phyloP scores from a whole-genome alignment of 92 coral and sea anemone species.

The Scolanthus callimorphus region DNA sequence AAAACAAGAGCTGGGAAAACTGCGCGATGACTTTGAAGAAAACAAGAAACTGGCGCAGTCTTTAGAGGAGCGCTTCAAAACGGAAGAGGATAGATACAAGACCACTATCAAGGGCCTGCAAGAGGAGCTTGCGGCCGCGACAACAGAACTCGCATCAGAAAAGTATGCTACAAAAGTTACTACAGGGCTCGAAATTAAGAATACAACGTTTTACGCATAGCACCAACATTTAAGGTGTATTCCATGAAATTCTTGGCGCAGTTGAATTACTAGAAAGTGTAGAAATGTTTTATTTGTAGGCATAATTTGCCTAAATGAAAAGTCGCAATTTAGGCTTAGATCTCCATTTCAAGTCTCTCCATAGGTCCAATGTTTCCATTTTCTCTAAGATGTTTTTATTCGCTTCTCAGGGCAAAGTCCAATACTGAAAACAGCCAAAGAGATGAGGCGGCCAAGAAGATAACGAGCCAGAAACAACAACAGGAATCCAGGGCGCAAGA shows the following conservation, averaged over 20 bases:
- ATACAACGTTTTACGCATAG: too few species aligned
- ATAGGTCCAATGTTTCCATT: too few species aligned
- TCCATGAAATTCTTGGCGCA: too few species aligned
- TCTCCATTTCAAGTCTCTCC: too few species aligned
- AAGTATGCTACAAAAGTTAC: conserved; percentile 53
- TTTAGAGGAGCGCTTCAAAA: conserved; percentile 34
- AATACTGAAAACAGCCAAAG: conserved; percentile 39
- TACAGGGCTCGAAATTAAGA: too few species aligned
- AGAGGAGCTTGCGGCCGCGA: conserved; percentile 37
- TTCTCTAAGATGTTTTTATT: too few species aligned
- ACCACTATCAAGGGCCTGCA: conserved; percentile 31
- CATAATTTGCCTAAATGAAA: too few species aligned
- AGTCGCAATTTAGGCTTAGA: too few species aligned
- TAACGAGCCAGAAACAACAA: conserved; percentile 38
- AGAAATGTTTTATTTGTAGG: too few species aligned
- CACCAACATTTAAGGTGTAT: too few species aligned
- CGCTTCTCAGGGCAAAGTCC: conserved; percentile 44
- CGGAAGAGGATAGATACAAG: conserved; percentile 64
- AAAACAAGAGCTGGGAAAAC: conserved; percentile 47
- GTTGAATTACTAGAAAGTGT: too few species aligned
- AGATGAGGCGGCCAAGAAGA: conserved; percentile 54
- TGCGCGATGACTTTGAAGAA: conserved; percentile 52
- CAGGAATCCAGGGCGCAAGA: conserved; percentile 82
- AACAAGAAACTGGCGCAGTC: conserved; percentile 38
- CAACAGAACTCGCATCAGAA: conserved; percentile 44